Conservation (phyloP, 2,113 vertebrate genomes). For the Petroica traversi region DNA sequence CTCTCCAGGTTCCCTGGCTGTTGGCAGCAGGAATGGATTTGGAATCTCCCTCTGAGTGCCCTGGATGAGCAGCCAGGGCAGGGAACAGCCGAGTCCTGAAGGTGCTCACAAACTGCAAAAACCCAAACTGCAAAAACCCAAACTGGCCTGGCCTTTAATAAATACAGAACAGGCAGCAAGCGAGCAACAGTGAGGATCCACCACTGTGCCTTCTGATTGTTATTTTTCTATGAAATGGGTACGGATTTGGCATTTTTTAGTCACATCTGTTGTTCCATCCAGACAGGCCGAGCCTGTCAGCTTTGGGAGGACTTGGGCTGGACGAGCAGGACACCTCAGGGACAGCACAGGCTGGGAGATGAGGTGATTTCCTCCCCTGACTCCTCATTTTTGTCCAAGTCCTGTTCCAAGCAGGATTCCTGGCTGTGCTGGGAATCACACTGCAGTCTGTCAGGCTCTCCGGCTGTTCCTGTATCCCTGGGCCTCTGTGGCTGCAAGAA, state of each 20-base stretch:
- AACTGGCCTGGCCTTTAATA: neutral
- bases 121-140: neutral
- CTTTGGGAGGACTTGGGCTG: neutral
- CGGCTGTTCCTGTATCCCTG: neutral
- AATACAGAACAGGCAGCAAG: slow-evolving; percentile 40
- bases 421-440: neutral
- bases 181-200: neutral
- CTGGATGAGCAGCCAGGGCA: neutral
- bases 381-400: neutral
- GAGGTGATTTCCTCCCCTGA: neutral
- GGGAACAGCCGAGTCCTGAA: neutral
- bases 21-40: neutral
- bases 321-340: neutral
- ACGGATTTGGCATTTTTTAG: neutral
- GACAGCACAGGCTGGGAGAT: neutral
- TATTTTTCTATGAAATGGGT: neutral
- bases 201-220: neutral
- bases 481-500: slow-evolving; percentile 18
- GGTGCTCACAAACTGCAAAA: neutral
- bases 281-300: neutral
- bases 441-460: neutral
- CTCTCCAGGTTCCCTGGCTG: neutral
- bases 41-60: neutral
- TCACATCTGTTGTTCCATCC: neutral
- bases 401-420: neutral